These are phyloP conservation scores for Atta cephalotes DNA, from an alignment of 1,140 invertebrate genomes.

Conservation along the genomic window DNA sequence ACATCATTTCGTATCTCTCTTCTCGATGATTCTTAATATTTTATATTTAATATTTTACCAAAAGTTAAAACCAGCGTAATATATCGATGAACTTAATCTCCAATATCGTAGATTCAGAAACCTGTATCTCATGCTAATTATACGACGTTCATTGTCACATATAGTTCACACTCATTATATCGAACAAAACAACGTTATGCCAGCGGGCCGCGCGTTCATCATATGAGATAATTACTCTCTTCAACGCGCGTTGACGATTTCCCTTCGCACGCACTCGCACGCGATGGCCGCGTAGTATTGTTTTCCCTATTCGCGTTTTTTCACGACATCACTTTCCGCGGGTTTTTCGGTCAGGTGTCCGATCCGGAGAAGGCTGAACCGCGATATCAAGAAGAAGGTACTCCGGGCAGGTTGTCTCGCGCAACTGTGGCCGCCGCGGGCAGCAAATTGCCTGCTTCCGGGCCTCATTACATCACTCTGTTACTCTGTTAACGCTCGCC, in stretches of 20 bases:
- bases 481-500: constrained; percentile 87
- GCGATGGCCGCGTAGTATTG: neutral
- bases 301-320: neutral
- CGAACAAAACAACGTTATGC: constrained; percentile 26
- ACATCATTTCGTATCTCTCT: neutral
- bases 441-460: constrained; percentile 86
- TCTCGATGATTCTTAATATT: neutral
- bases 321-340: constrained; percentile 22
- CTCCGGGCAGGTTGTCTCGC: constrained; percentile 85
- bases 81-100: neutral
- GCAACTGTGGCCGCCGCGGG: constrained; percentile 83
- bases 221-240: constrained; percentile 42
- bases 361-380: constrained; percentile 72
- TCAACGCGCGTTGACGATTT: constrained; percentile 32
- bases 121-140: constrained; percentile 29
- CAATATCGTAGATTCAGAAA: neutral
- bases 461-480: constrained; percentile 87
- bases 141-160: constrained; percentile 38
- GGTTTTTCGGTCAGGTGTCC: constrained; percentile 28
- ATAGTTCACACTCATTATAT: constrained; percentile 33
- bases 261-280: constrained; percentile 7
- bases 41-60: neutral
- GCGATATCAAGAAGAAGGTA: constrained; percentile 80
- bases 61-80: neutral
- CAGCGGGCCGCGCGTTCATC: constrained; percentile 32